Conservation (phyloP, 2,888 invertebrate species). For the Pinctada fucata region DNA sequence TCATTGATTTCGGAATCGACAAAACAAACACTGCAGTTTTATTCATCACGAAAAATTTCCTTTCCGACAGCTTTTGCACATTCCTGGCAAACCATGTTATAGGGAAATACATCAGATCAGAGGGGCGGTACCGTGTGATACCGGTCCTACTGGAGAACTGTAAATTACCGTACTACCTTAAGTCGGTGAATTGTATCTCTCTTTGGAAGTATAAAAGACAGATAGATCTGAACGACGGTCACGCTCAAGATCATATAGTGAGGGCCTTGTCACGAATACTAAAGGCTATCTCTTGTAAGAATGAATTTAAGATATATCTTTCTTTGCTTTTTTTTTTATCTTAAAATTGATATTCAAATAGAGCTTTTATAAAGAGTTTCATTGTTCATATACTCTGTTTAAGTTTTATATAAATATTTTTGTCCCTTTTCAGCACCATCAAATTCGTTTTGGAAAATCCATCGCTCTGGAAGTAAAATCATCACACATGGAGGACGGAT, state of each 20-base stretch:
- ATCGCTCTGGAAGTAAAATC: too few species aligned
- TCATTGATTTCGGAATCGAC: slow-evolving; percentile 44
- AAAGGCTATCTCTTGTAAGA: slow-evolving; percentile 42
- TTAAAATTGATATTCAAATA: too few species aligned
- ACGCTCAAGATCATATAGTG: background rate
- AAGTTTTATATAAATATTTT: too few species aligned
- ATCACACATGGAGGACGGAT: too few species aligned
- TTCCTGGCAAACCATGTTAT: slow-evolving; percentile 40
- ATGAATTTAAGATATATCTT: background rate
- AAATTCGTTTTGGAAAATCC: too few species aligned
- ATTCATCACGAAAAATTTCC: slow-evolving; percentile 44
- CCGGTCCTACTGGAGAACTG: slow-evolving; percentile 41
- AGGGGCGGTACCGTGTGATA: slow-evolving; percentile 42
- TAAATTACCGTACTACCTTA: slow-evolving; percentile 40
- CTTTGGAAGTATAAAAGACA: slow-evolving; percentile 37
- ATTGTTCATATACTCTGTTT: too few species aligned
- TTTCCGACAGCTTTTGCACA: slow-evolving; percentile 25
- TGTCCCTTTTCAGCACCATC: too few species aligned
- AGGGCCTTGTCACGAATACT: slow-evolving; percentile 16
- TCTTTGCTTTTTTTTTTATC: too few species aligned
- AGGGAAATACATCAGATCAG: slow-evolving; percentile 36
- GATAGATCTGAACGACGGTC: background rate
- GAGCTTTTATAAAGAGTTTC: too few species aligned
- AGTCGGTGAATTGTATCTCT: slow-evolving; percentile 42
- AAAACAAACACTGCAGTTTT: slow-evolving; percentile 39